These are phyloP conservation scores for Nephotettix cincticeps DNA, from an alignment of 1,140 invertebrate species.

Conservation along the genomic window DNA sequence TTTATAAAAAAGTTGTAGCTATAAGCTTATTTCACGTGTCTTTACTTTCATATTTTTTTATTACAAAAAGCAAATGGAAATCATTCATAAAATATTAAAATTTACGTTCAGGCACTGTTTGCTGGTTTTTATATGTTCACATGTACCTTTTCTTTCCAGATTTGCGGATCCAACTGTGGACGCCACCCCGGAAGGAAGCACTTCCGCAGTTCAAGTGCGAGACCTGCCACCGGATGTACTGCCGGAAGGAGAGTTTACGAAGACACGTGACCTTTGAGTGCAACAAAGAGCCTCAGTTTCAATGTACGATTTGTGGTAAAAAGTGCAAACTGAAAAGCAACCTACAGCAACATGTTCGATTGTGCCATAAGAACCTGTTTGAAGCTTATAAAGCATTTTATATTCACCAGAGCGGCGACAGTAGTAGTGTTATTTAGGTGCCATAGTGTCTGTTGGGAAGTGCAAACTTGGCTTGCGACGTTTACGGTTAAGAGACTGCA, in stretches of 20 bases:
- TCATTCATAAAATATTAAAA: too few species aligned
- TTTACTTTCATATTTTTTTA: too few species aligned
- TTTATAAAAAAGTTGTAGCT: too few species aligned
- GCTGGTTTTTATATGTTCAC: too few species aligned
- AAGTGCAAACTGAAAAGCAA: conserved; percentile 38
- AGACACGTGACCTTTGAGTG: conserved; percentile 63
- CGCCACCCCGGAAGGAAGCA: conserved; percentile 10
- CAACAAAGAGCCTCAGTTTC: conserved; percentile 49
- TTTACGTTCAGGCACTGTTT: too few species aligned
- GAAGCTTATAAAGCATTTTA: conserved; percentile 8
- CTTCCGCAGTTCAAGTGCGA: conserved; percentile 23
- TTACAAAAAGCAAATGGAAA: too few species aligned
- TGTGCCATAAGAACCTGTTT: conserved; percentile 30
- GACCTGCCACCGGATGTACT: conserved; percentile 44
- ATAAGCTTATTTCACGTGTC: too few species aligned
- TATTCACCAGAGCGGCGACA: conserved; percentile 7
- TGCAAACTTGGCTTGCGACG: too few species aligned
- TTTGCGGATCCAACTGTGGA: conserved; percentile 15
- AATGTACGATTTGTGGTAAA: conserved; percentile 36
- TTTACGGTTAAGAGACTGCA: too few species aligned
- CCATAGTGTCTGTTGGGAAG: not conserved
- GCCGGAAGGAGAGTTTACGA: conserved; percentile 47
- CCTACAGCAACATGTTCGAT: conserved; percentile 31
- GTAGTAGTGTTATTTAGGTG: conserved; percentile 4
- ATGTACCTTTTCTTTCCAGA: not conserved